phyloP scores from a whole-genome alignment of 92 coral and sea anemone species.

The Montipora capitata region DNA sequence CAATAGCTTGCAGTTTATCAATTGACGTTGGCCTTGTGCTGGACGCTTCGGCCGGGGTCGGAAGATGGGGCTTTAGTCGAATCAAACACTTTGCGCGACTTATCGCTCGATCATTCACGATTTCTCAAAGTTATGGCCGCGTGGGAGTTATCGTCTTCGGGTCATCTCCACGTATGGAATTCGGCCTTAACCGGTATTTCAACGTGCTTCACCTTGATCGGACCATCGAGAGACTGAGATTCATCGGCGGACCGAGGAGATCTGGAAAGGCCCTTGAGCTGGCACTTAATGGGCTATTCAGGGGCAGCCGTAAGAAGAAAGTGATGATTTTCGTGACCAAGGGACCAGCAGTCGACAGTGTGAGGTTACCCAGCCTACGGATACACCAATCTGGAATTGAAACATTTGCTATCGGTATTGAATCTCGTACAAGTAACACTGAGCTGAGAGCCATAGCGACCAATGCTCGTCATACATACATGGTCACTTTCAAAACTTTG shows the following conservation, averaged over 20 bases:
- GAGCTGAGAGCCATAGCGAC: slow-evolving; percentile 81
- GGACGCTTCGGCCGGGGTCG: slow-evolving; percentile 87
- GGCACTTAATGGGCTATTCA: slow-evolving; percentile 44
- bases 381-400: slow-evolving; percentile 75
- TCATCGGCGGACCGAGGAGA: slow-evolving; percentile 73
- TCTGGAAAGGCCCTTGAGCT: slow-evolving; percentile 67
- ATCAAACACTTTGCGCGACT: slow-evolving; percentile 69
- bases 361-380: slow-evolving; percentile 68
- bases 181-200: slow-evolving; percentile 72
- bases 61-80: slow-evolving; percentile 71
- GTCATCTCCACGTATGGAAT: slow-evolving; percentile 49
- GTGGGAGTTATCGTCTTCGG: slow-evolving; percentile 82
- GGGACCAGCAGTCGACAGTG: slow-evolving; percentile 75
- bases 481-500: slow-evolving; percentile 63
- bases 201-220: slow-evolving; percentile 55
- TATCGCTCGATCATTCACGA: slow-evolving; percentile 69
- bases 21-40: slow-evolving; percentile 87
- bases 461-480: slow-evolving; percentile 76
- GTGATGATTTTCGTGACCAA: slow-evolving; percentile 64
- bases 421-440: slow-evolving; percentile 33
- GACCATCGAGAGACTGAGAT: slow-evolving; percentile 65
- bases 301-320: slow-evolving; percentile 60
- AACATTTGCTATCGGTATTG: slow-evolving; percentile 82
- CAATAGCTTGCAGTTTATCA: slow-evolving; percentile 72
- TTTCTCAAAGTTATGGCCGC: slow-evolving; percentile 70